These are phyloP conservation scores for Nephrotoma appendiculata DNA, from an alignment of 2,888 invertebrate genomes.

Conservation along the genomic window DNA sequence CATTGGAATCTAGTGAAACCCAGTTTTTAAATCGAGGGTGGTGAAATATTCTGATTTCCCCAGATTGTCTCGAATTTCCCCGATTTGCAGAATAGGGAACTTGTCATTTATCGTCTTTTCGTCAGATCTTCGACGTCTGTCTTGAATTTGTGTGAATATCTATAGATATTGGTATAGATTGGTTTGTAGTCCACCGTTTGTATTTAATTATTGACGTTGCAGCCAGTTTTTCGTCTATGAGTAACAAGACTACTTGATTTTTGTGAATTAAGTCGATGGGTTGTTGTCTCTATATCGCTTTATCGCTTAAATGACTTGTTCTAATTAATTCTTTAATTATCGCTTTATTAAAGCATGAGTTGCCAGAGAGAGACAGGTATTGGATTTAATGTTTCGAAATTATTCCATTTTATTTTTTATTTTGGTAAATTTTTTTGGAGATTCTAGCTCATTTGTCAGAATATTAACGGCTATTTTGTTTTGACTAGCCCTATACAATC, in stretches of 20 bases:
- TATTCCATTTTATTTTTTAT: not conserved
- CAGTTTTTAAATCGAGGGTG: not conserved
- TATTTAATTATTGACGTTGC: not conserved
- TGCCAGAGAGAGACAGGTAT: too few relatives aligned
- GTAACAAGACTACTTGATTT: too few relatives aligned
- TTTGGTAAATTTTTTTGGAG: not conserved
- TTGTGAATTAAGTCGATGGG: too few relatives aligned
- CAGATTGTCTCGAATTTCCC: too few relatives aligned
- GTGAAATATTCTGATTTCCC: too few relatives aligned
- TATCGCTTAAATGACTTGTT: not conserved
- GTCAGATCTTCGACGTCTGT: too few relatives aligned
- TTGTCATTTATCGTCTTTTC: not conserved
- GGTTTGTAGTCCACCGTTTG: not conserved
- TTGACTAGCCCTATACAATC: not conserved
- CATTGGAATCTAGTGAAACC: too few relatives aligned
- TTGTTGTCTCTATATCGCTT: too few relatives aligned
- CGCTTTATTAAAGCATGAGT: not conserved
- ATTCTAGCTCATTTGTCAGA: not conserved
- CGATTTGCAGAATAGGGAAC: not conserved
- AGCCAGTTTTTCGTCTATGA: too few relatives aligned
- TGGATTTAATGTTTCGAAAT: too few relatives aligned
- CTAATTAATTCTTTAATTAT: not conserved
- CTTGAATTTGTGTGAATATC: not conserved
- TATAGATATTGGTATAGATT: not conserved
- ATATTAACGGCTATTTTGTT: not conserved